phyloP scores from a whole-genome alignment of 23 tunicate genomes.

The Clavelina lepadiformis region DNA sequence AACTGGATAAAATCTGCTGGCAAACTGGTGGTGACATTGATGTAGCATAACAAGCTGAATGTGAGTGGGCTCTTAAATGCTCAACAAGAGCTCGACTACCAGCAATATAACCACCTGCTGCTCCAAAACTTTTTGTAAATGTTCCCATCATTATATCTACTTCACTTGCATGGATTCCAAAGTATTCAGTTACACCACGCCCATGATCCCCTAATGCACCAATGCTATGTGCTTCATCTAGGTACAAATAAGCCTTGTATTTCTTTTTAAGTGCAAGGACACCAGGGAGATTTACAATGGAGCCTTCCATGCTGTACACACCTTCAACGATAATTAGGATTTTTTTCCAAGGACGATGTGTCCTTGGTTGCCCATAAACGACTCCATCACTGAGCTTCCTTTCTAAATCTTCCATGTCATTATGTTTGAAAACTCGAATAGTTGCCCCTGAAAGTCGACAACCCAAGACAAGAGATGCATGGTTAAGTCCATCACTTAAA shows the following conservation, averaged over 20 bases:
- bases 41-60: slow-evolving; percentile 52
- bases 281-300: slow-evolving; percentile 63
- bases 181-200: slow-evolving; percentile 78
- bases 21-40: slow-evolving; percentile 58
- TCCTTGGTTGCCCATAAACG: slow-evolving; percentile 65
- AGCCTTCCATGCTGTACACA: slow-evolving; percentile 91
- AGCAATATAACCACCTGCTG: slow-evolving; percentile 90
- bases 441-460: slow-evolving; percentile 70
- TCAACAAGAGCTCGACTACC: slow-evolving; percentile 38
- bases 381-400: slow-evolving; percentile 45
- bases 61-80: slow-evolving; percentile 33
- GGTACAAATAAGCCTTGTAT: slow-evolving; percentile 68
- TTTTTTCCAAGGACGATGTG: slow-evolving; percentile 76
- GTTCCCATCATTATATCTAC: slow-evolving; percentile 92
- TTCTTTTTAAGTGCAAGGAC: slow-evolving; percentile 60
- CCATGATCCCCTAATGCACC: slow-evolving; percentile 77
- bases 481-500: slow-evolving; percentile 80
- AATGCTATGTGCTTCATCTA: slow-evolving; percentile 93
- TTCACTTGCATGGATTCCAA: slow-evolving; percentile 62
- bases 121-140: slow-evolving; percentile 85
- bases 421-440: slow-evolving; percentile 65
- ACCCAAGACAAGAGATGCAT: slow-evolving; percentile 77
- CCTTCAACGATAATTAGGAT: slow-evolving; percentile 88
- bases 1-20: slow-evolving; percentile 15
- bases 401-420: slow-evolving; percentile 79